Conservation (phyloP, 2,888 invertebrate genomes). For the Ophraella communa region DNA sequence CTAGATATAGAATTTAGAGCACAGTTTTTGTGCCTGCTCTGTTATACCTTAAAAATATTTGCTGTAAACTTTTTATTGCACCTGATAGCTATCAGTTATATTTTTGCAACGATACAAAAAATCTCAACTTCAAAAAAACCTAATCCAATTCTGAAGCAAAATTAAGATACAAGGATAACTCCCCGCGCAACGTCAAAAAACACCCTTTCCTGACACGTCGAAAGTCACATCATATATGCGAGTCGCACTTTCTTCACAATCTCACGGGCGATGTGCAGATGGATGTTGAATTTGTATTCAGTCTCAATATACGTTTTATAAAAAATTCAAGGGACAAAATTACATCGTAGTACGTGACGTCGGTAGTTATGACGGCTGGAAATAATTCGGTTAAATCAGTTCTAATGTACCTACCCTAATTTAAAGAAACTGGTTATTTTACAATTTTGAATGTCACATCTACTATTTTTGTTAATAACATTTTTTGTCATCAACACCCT, state of each 20-base stretch:
- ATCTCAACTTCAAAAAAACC: not conserved
- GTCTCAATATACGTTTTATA: conserved; percentile 26
- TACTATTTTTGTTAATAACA: too few species aligned
- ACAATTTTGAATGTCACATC: conserved; percentile 15
- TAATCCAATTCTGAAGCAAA: not conserved
- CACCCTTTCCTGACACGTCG: not conserved
- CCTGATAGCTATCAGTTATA: too few species aligned
- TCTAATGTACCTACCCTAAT: conserved; percentile 15
- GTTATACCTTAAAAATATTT: too few species aligned
- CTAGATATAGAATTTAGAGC: too few species aligned
- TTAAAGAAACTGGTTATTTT: conserved; percentile 25
- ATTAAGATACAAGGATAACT: not conserved
- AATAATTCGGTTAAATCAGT: conserved; percentile 33
- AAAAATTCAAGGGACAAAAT: conserved; percentile 30
- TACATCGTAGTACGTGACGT: conserved; percentile 26
- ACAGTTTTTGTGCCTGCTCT: too few species aligned
- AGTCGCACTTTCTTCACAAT: conserved; percentile 11
- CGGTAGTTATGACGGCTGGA: conserved; percentile 26
- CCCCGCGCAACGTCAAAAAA: not conserved
- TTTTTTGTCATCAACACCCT: too few species aligned
- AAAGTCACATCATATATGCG: conserved; percentile 12
- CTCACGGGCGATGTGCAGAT: conserved; percentile 2
- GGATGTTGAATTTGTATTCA: conserved; percentile 25
- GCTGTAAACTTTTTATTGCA: too few species aligned
- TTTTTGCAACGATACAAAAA: not conserved